Evolutionary conservation across 1,140 invertebrate genomes (phyloP).

Genomic region (Paramacrobiotus metropolitanus): DNA sequence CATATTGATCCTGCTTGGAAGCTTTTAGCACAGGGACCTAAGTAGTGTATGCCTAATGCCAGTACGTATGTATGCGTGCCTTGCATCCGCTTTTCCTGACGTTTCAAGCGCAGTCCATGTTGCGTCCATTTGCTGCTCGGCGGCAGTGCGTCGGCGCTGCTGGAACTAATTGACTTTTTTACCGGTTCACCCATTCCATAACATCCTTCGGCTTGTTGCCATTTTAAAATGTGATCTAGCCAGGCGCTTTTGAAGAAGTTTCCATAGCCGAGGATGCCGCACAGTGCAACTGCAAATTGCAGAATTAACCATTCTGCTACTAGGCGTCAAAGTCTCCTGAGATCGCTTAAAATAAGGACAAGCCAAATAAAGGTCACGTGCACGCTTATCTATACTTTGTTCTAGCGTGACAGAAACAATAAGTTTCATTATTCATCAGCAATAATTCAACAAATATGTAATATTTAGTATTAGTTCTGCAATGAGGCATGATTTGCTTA

Average conservation of each 20-base stretch:
- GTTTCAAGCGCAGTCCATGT: background rate
- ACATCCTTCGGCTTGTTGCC: slow-evolving; percentile 16
- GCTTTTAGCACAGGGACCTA: background rate
- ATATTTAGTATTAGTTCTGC: too few relatives aligned
- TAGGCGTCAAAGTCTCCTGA: background rate
- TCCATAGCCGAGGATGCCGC: slow-evolving; percentile 19
- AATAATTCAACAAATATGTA: too few relatives aligned
- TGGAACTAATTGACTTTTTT: background rate
- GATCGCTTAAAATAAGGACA: background rate
- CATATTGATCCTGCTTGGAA: background rate
- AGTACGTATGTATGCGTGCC: background rate
- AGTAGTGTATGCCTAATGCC: background rate
- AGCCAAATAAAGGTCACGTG: too few relatives aligned
- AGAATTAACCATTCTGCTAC: background rate
- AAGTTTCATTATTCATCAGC: too few relatives aligned
- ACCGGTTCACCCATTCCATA: slow-evolving; percentile 13
- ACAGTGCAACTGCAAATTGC: slow-evolving; percentile 17
- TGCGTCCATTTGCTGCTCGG: background rate
- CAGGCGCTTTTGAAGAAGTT: slow-evolving; percentile 18
- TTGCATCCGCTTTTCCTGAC: background rate
- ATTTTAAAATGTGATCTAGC: slow-evolving; percentile 17
- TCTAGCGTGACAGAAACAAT: too few relatives aligned
- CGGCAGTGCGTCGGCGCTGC: background rate
- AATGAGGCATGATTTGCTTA: too few relatives aligned
- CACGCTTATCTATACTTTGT: too few relatives aligned